Evolutionary conservation across 2,888 invertebrate species (phyloP), one percentile per base, ranked within the genome.

Genomic region (Zygaena filipendulae): DNA sequence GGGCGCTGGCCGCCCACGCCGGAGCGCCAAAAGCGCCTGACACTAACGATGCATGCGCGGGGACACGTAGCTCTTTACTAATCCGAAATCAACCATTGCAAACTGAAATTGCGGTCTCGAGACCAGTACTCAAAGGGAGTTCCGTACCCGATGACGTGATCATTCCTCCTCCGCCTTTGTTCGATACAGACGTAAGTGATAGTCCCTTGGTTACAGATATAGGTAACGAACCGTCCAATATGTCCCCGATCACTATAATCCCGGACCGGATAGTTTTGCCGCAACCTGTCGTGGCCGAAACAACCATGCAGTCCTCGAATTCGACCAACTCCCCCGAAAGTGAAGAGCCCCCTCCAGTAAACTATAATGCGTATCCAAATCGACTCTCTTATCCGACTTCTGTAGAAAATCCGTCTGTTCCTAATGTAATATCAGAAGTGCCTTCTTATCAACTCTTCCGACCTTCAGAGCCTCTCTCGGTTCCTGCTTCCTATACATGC

Each of bases 11-110:
- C 29, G 39, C 51, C 34, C 51, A 52, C 32, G 4, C 38, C 42
- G 40, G 43, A 46, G 46, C n/a, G n/a, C n/a, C n/a, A n/a, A 48
- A 45, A 36, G 43, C 43, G 35, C 40, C 43, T 38, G 59, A 55
- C 54, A 70, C 72, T 79, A 79, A 79, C 69, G 69, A 63, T 66
- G 75, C 77, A 77, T 77, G 74, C 60, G 53, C 61, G 55, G 69
- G 52, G 44, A 48, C 57, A 43, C 33, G 27, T 33, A 56, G 58
- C 54, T 59, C 72, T 47, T 52, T 67, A 75, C 70, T 75, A 77
- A 75, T 70, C 46, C 60, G 58, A 49, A 56, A 63, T 42, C 58
- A 56, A 52, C 53, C 59, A 39, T 47, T 58, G 40, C 56, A 38
- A 41, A 48, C 58, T 42, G 63, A 62, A 40, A 27, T 59, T 47